Base-by-base conservation (phyloP, 2,113 vertebrate genomes). In the Limnothrissa miodon region DNA sequence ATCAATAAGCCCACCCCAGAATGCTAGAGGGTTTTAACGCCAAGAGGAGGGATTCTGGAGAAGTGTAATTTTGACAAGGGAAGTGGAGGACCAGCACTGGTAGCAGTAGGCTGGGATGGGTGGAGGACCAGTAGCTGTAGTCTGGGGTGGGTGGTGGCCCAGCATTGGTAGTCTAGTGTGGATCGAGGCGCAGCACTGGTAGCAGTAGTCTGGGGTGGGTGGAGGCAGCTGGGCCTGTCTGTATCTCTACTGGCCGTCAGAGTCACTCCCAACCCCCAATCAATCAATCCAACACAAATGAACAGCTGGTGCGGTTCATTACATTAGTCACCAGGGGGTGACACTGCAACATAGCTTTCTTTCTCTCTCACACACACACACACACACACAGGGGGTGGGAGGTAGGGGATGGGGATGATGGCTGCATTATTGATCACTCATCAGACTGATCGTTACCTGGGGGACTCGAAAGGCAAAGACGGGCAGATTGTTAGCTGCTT, bases 81-180 rank as follows among this genome's bases (percentile, higher is more conserved):
- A n/a, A n/a, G n/a, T n/a, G n/a, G n/a, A n/a, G n/a, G n/a, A n/a
- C n/a, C n/a, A n/a, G n/a, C n/a, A n/a, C n/a, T n/a, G n/a, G n/a
- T n/a, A n/a, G n/a, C n/a, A n/a, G n/a, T n/a, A n/a, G n/a, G n/a
- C n/a, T n/a, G n/a, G n/a, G n/a, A n/a, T n/a, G n/a, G n/a, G n/a
- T n/a, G n/a, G n/a, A n/a, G n/a, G n/a, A n/a, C n/a, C n/a, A 48
- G 13, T 1, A 51, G 48, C 15, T 15, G 17, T 83, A 84, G 21
- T 29, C 82, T 87, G 33, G 56, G 45, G 42, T 84, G 70, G 79
- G 48, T 83, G 8, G 36, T n/a, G 23, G 42, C 79, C 78, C 39
- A 70, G 39, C 19, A 51, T 51, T 51, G 17, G 48, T 51, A 19
- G 48, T n/a, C n/a, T n/a, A 51, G 48, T 51, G 48, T 21, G 0